A percentile compares a stretch with the other conserved stretches of the same genome.
Evolutionary conservation across 53 echinoderm and acorn worm genomes (phyloP).

Genomic region (Pentamera pediparva): DNA sequence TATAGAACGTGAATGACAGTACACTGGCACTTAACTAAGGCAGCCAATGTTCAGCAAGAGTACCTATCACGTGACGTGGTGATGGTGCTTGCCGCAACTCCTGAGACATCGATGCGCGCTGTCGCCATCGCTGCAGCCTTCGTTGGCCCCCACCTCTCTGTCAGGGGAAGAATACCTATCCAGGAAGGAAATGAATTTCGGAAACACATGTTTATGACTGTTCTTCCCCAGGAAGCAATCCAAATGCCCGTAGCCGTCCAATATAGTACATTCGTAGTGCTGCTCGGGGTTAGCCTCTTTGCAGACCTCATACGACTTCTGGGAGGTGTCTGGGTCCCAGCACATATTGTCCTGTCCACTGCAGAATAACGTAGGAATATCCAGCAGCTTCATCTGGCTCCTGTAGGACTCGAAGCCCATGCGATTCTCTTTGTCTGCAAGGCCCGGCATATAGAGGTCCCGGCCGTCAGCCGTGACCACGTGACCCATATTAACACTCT

Average conservation of each 20-base stretch:
- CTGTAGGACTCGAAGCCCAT: conserved; percentile 35
- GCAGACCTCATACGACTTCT: conserved; percentile 22
- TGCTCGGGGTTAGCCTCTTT: conserved; percentile 51
- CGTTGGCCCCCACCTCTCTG: neutral
- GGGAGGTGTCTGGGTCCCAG: conserved; percentile 53
- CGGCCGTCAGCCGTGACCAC: conserved; percentile 31
- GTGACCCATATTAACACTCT: conserved; percentile 41
- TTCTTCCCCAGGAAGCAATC: conserved; percentile 57
- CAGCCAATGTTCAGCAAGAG: no score
- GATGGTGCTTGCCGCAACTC: conserved; percentile 22
- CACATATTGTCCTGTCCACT: conserved; percentile 41
- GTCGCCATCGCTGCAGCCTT: neutral
- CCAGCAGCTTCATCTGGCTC: conserved; percentile 42
- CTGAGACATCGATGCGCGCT: conserved; percentile 5
- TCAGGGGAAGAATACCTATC: conserved; percentile 40
- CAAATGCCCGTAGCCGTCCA: conserved; percentile 49
- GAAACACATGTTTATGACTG: conserved; percentile 40
- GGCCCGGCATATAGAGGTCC: conserved; percentile 51
- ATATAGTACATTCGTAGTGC: conserved; percentile 44
- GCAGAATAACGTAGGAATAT: conserved; percentile 46
- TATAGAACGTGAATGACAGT: no score
- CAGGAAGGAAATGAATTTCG: conserved; percentile 43
- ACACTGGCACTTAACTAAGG: no score
- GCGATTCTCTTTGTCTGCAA: conserved; percentile 22
- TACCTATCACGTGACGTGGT: no score